phyloP scores from a whole-genome alignment of 2,888 invertebrate species.

The Belgica antarctica region DNA sequence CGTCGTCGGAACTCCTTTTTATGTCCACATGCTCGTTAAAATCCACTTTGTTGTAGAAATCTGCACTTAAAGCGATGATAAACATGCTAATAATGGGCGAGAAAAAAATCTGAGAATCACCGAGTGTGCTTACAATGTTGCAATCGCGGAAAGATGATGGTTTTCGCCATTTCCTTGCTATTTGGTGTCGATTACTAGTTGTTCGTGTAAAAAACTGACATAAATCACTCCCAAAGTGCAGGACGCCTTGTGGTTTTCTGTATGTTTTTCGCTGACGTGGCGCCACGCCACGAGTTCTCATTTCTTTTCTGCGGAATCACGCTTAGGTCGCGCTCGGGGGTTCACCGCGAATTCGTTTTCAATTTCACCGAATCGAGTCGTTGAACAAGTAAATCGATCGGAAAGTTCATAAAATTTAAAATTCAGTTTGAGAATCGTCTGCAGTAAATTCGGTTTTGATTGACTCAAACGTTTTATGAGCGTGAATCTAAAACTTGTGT shows the following conservation, averaged over 20 bases:
- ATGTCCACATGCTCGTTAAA: too few relatives aligned
- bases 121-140: not conserved
- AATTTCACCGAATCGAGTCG: too few relatives aligned
- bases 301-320: not conserved
- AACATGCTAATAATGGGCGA: not conserved
- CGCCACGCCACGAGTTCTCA: not conserved
- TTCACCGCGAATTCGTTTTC: too few relatives aligned
- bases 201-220: too few relatives aligned
- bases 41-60: too few relatives aligned
- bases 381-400: not conserved
- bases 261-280: not conserved
- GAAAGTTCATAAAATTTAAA: conserved; percentile 13
- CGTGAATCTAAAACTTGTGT: not conserved
- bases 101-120: not conserved
- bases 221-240: not conserved
- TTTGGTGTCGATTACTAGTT: too few relatives aligned
- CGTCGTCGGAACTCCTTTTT: too few relatives aligned
- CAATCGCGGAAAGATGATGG: too few relatives aligned
- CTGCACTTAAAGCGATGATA: conserved; percentile 13
- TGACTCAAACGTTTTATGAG: not conserved
- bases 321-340: not conserved
- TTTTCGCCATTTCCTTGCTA: not conserved
- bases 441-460: not conserved
- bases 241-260: not conserved
- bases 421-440: not conserved